Evolutionary conservation across 2,888 invertebrate species (phyloP).

Genomic region (Podabrus alpinus): DNA sequence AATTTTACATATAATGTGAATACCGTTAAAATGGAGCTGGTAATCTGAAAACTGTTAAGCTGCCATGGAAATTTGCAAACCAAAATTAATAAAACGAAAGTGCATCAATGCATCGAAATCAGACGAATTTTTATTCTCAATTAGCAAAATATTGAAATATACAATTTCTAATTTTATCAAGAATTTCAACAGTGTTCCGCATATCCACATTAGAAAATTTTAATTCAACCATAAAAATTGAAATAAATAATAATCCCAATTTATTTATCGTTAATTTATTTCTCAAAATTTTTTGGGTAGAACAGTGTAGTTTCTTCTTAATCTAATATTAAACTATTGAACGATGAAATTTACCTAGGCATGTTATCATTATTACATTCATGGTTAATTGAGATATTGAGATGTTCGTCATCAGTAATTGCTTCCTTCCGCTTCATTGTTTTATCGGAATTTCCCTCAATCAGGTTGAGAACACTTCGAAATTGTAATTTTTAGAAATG

Average conservation of each 20-base stretch:
- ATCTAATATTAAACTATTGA: neutral
- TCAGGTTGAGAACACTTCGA: too few species aligned
- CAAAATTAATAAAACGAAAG: too few species aligned
- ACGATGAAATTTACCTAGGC: slow-evolving; percentile 14
- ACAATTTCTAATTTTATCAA: slow-evolving; percentile 64
- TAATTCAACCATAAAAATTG: neutral
- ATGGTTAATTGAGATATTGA: too few species aligned
- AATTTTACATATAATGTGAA: too few species aligned
- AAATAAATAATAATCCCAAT: neutral
- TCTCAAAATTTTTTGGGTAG: neutral
- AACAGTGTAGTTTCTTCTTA: neutral
- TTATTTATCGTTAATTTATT: neutral
- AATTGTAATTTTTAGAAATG: too few species aligned
- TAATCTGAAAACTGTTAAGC: too few species aligned
- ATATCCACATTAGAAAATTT: slow-evolving; percentile 63
- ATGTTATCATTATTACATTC: slow-evolving; percentile 24
- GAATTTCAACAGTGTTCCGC: slow-evolving; percentile 56
- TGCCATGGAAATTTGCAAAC: too few species aligned
- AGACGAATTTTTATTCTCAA: slow-evolving; percentile 57
- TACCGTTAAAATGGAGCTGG: too few species aligned
- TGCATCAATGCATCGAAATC: too few species aligned
- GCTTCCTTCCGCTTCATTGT: too few species aligned
- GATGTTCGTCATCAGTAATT: too few species aligned
- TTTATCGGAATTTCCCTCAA: too few species aligned
- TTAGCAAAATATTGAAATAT: slow-evolving; percentile 70